Conservation (phyloP, 2,797 vertebrate species). For the Gorsachius magnificus region DNA sequence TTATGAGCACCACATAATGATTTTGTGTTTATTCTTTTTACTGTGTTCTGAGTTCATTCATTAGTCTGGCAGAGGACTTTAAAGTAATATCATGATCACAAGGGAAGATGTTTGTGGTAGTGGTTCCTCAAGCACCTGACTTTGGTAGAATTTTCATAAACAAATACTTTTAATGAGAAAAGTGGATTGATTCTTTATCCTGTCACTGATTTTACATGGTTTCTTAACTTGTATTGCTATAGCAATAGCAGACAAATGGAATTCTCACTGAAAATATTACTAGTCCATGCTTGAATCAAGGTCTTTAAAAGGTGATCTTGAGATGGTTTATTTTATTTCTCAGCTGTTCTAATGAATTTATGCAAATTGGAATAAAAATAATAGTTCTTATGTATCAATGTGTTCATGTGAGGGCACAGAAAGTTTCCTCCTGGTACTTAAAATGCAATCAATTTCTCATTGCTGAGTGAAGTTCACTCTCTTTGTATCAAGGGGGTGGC, state of each 20-base stretch:
- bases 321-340: conserved; percentile 9
- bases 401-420: neutral
- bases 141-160: neutral
- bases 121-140: neutral
- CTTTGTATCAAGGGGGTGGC: neutral
- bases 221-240: neutral
- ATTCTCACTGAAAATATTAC: neutral
- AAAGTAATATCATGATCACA: neutral
- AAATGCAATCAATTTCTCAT: neutral
- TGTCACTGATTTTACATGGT: fast-evolving
- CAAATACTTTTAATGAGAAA: neutral
- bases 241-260: neutral
- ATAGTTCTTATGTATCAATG: neutral
- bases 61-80: neutral
- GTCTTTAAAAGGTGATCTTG: neutral
- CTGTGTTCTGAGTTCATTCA: neutral
- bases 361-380: conserved; percentile 5
- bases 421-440: neutral
- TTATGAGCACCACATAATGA: neutral
- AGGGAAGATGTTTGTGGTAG: neutral
- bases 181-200: neutral
- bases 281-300: neutral
- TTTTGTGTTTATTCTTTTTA: neutral
- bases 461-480: neutral
- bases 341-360: neutral